phyloP scores from a whole-genome alignment of 2,888 invertebrate genomes.

The Phasia obesa region DNA sequence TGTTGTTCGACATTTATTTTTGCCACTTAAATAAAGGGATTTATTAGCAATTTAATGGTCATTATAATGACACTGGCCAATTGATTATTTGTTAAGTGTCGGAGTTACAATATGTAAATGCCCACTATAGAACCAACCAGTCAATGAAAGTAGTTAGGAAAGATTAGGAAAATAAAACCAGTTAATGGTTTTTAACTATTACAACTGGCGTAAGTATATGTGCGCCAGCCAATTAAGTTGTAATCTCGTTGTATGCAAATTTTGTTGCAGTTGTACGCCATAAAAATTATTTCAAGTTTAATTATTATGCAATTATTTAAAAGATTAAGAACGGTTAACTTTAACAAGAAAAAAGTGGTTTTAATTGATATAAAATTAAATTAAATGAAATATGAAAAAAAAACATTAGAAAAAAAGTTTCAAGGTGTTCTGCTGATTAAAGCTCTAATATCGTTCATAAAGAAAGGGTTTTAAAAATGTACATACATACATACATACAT shows the following conservation, averaged over 20 bases:
- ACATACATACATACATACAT: too few species aligned
- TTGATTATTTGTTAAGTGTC: not conserved
- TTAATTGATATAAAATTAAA: not conserved
- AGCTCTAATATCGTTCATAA: too few species aligned
- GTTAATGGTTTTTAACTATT: slow-evolving; percentile 23
- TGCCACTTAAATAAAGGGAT: slow-evolving; percentile 35
- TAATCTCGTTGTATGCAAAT: slow-evolving; percentile 49
- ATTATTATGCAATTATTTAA: slow-evolving; percentile 66
- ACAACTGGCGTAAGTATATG: slow-evolving; percentile 14
- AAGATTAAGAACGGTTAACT: slow-evolving; percentile 61
- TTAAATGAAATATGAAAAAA: not conserved
- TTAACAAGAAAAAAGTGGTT: slow-evolving; percentile 43
- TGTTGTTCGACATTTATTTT: too few species aligned
- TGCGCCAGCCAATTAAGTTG: not conserved
- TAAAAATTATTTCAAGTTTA: slow-evolving; percentile 64
- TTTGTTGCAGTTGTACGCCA: slow-evolving; percentile 28
- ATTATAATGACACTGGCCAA: not conserved
- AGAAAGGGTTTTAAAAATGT: too few species aligned
- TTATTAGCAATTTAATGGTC: slow-evolving; percentile 37
- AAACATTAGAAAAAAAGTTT: not conserved
- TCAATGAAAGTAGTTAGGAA: not conserved
- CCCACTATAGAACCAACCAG: slow-evolving; percentile 3
- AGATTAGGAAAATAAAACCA: slow-evolving; percentile 23
- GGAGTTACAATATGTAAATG: not conserved
- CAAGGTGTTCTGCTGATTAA: too few species aligned